Conservation (phyloP, 2,888 invertebrate species). For the Drosophila neotestacea region DNA sequence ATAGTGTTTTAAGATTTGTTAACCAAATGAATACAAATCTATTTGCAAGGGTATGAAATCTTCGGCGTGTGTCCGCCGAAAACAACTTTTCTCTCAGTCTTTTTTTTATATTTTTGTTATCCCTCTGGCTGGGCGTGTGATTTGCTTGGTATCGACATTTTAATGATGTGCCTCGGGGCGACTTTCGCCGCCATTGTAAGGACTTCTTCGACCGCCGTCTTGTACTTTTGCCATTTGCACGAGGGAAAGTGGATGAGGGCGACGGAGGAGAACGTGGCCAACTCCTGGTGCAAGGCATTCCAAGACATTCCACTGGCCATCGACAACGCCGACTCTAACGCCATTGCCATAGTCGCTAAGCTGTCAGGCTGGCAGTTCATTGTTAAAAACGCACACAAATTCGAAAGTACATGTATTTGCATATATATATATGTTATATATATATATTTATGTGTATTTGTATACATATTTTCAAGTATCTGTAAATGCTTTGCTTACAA, state of each 20-base stretch:
- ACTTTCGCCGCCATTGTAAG: conserved; percentile 67
- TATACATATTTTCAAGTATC: conserved; percentile 21
- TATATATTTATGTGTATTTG: conserved; percentile 8
- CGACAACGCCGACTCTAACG: conserved; percentile 13
- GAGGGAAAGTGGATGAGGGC: conserved; percentile 1
- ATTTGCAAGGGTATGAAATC: not conserved
- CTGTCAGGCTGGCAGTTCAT: conserved; percentile 54
- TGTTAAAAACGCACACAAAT: conserved; percentile 30
- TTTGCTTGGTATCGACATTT: conserved; percentile 83
- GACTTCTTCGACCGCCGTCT: conserved; percentile 51
- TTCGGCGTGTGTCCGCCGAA: too few relatives aligned
- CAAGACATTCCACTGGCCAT: conserved; percentile 59
- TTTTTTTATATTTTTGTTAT: conserved; percentile 58
- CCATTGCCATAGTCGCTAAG: conserved; percentile 50
- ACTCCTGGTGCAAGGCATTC: conserved; percentile 46
- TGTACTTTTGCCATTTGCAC: conserved; percentile 59
- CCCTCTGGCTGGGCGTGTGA: conserved; percentile 74
- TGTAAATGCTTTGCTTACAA: conserved; percentile 42
- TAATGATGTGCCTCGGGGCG: conserved; percentile 82
- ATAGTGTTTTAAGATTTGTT: too few relatives aligned
- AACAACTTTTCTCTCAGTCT: conserved; percentile 1
- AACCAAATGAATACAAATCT: too few relatives aligned
- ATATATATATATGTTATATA: conserved; percentile 15
- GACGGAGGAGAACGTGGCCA: conserved; percentile 6
- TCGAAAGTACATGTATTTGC: conserved; percentile 11